Evolutionary conservation across 2,797 vertebrate species (phyloP).

Genomic region (Sebastes iracundus): DNA sequence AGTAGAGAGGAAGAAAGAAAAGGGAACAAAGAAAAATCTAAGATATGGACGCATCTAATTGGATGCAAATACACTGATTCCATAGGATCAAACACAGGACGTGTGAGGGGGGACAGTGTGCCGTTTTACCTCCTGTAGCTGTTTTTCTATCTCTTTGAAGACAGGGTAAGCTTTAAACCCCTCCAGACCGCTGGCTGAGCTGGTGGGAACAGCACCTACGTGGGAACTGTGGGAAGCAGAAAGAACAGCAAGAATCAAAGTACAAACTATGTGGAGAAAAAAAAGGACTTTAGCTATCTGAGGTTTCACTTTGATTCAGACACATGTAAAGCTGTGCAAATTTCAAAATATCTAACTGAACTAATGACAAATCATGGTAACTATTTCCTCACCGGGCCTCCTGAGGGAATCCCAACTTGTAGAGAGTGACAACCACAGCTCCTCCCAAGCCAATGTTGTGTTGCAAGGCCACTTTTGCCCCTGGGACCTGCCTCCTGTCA

Average conservation of each 20-base stretch:
- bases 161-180: conserved; percentile 88
- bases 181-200: conserved; percentile 75
- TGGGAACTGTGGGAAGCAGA: conserved; percentile 64
- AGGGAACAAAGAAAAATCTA: not conserved
- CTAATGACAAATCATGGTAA: not conserved
- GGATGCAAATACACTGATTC: not conserved
- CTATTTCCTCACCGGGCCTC: conserved; percentile 60
- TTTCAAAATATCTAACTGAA: not conserved
- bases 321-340: not conserved
- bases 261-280: not conserved
- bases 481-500: conserved; percentile 88
- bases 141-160: conserved; percentile 95
- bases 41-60: not conserved
- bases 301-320: not conserved
- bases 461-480: conserved; percentile 93
- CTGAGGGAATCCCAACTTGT: conserved; percentile 91
- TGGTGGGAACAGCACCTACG: conserved; percentile 81
- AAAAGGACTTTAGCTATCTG: not conserved
- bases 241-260: not conserved
- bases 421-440: conserved; percentile 90
- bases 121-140: conserved; percentile 85
- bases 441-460: conserved; percentile 96
- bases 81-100: not conserved
- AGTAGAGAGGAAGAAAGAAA: not conserved
- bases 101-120: not conserved